Percentiles rank a stretch among this genome's conserved stretches.
Conservation (phyloP, 2,888 invertebrate genomes). For the Petrolisthes manimaculis region DNA sequence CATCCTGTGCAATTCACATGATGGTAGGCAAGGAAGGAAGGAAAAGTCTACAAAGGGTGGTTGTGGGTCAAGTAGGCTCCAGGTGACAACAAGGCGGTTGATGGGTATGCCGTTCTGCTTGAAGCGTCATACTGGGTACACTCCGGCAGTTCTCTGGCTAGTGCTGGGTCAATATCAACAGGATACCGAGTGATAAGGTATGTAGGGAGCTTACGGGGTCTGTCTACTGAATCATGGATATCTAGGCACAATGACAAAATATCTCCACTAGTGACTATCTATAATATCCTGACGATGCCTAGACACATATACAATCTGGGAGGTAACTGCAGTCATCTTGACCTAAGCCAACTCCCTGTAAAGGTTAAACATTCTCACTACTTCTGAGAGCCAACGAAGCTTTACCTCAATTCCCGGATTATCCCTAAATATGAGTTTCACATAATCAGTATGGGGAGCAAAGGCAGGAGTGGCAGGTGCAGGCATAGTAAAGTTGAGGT, state of each 20-base stretch:
- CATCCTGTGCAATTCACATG: conserved; percentile 33
- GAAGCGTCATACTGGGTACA: conserved; percentile 22
- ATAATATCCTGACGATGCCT: conserved; percentile 17
- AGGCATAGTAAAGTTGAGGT: no score
- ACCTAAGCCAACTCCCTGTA: conserved; percentile 21
- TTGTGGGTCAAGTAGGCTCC: conserved; percentile 22
- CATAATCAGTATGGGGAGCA: conserved; percentile 32
- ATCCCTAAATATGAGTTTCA: conserved; percentile 16
- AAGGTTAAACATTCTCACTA: background rate
- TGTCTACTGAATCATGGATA: no score
- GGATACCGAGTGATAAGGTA: conserved; percentile 10
- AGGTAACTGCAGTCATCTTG: conserved; percentile 4
- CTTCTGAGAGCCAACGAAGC: conserved; percentile 24
- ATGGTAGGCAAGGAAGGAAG: conserved; percentile 26
- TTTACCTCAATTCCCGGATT: background rate
- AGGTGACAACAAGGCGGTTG: background rate
- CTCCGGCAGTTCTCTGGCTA: no score
- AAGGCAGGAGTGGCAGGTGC: conserved; percentile 2
- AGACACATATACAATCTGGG: conserved; percentile 26
- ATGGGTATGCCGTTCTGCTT: conserved; percentile 10
- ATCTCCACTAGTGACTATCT: background rate
- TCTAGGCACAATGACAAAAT: no score
- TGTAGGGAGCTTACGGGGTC: no score
- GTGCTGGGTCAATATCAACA: background rate
- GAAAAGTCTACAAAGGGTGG: conserved; percentile 3